These are phyloP conservation scores for Ceratina calcarata DNA, from an alignment of 1,140 invertebrate species.

Conservation along the genomic window DNA sequence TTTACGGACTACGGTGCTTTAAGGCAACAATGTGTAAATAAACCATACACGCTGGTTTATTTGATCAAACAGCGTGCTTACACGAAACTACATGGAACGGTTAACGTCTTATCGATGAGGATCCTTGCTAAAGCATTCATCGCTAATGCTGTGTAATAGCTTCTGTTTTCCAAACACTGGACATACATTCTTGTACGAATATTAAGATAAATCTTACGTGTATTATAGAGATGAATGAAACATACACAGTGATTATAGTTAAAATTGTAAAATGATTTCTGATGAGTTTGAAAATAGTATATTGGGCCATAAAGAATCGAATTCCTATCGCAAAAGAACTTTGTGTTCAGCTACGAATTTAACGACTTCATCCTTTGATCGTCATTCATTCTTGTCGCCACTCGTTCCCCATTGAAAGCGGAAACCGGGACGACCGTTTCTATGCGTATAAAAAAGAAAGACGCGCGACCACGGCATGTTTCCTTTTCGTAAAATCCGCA, in stretches of 20 bases:
- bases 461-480: slow-evolving; percentile 12
- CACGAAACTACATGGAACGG: slow-evolving; percentile 24
- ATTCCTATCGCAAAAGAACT: slow-evolving; percentile 31
- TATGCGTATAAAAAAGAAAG: slow-evolving; percentile 19
- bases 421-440: background rate
- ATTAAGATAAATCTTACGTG: too few relatives aligned
- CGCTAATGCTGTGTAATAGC: background rate
- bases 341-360: slow-evolving; percentile 9
- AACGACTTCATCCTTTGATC: slow-evolving; percentile 56
- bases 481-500: slow-evolving; percentile 38
- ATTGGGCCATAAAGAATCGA: slow-evolving; percentile 39
- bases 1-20: slow-evolving; percentile 68
- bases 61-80: slow-evolving; percentile 14
- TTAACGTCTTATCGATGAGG: background rate
- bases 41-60: slow-evolving; percentile 60
- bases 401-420: slow-evolving; percentile 42
- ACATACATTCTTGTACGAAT: too few relatives aligned
- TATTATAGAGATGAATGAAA: too few relatives aligned
- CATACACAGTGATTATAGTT: too few relatives aligned
- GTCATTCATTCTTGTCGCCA: slow-evolving; percentile 8
- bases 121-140: background rate
- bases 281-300: too few relatives aligned
- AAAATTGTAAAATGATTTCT: too few relatives aligned
- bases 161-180: background rate
- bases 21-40: slow-evolving; percentile 67